Base-by-base conservation (phyloP, 2,888 invertebrate species). In the Melikaiella ostensackeni region DNA sequence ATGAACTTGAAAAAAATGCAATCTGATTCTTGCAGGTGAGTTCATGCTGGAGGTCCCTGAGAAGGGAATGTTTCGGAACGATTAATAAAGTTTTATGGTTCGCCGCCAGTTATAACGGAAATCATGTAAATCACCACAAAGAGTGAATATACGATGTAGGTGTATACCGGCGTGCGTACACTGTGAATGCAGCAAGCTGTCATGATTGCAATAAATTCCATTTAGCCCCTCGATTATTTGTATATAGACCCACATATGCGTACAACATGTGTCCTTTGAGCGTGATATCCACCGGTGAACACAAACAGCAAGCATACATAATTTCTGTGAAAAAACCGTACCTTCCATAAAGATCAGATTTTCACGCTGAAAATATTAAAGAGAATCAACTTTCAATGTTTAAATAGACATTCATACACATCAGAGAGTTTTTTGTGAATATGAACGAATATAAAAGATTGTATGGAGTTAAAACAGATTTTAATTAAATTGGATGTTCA, bases 61-160 rank as follows among this genome's bases (percentile, higher is more conserved):
- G 75, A 75, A 75, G 73, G 59, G 73, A 70, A 77, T 81, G 78
- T 83, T 85, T 82, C 77, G 75, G 38, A 77, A 80, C 86, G 85
- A 86, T 86, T 86, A 85, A 86, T 86, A 85, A 78, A 82, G 81
- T 85, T 86, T 87, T 86, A 87, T 82, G 84, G 83, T 75, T 80
- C 80, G 80, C 75, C 75, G 77, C 79, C 80, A 83, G 81, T 83
- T 82, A 81, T 79, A 82, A 82, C 79, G 77, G 79, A 80, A 85
- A 81, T 77, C 82, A 78, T 79, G 80, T 84, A 85, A 83, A 85
- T 86, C 85, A 85, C 75, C 59, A 35, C 50, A 21, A 75, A 61
- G 74, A 77, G 79, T 79, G 82, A 78, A 75, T 75, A 42, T 75
- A 75, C 30, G 62, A 35, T 70, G 59, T 78, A 76, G 70, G 59